Conservation (phyloP, 2,113 vertebrate genomes). For the Eira barbara region DNA sequence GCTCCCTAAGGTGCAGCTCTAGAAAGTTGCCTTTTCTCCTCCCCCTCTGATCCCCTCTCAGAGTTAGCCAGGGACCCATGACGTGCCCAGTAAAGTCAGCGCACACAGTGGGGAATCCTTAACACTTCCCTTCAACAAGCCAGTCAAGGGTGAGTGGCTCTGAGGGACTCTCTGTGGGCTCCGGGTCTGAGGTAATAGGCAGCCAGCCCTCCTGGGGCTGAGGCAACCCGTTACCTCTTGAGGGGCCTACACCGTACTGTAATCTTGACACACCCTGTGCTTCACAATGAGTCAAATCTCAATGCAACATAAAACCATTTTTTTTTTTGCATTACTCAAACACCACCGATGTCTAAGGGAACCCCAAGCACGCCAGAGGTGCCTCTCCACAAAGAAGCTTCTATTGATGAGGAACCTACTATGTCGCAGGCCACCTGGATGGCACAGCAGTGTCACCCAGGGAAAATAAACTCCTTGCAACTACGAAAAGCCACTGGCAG, state of each 20-base stretch:
- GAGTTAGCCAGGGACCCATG: neutral
- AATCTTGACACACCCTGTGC: neutral
- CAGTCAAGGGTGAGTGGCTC: neutral
- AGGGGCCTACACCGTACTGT: neutral
- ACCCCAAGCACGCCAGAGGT: neutral
- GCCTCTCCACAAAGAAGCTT: slow-evolving; percentile 18
- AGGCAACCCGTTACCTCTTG: neutral
- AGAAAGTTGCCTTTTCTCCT: neutral
- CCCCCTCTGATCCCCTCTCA: neutral
- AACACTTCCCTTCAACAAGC: neutral
- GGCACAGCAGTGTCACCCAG: neutral
- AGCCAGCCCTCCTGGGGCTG: neutral
- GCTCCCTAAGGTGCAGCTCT: neutral
- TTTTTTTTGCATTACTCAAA: neutral
- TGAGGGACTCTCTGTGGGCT: neutral
- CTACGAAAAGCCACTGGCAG: slow-evolving; percentile 33
- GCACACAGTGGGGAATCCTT: neutral
- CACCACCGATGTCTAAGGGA: slow-evolving; percentile 24
- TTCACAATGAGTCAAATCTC: neutral
- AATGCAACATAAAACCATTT: neutral
- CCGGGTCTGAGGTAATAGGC: neutral
- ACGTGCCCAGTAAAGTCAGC: neutral
- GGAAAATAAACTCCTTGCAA: slow-evolving; percentile 54
- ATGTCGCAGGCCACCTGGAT: neutral
- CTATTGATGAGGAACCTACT: neutral